Conservation (phyloP, 2,113 vertebrate species). For the Psettodes erumei region DNA sequence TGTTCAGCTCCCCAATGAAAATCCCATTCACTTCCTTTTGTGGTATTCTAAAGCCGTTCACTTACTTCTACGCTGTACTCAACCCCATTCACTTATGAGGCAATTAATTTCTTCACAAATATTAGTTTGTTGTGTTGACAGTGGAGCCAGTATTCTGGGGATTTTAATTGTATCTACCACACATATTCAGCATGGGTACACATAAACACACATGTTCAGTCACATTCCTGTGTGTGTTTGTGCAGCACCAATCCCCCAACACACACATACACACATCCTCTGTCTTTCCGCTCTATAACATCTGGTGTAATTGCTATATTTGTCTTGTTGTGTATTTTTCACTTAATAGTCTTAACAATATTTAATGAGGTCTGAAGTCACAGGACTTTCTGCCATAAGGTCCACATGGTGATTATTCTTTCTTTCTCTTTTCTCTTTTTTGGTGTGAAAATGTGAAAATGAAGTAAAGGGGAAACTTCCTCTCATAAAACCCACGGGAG, state of each 20-base stretch:
- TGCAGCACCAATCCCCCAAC: neutral
- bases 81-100: constrained; percentile 21
- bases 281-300: neutral
- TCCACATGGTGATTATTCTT: constrained; percentile 47
- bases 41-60: constrained; percentile 15
- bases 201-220: constrained; percentile 25
- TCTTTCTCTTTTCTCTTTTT: constrained; percentile 59
- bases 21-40: neutral
- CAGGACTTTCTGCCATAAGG: constrained; percentile 44
- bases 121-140: constrained; percentile 21
- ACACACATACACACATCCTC: constrained; percentile 14
- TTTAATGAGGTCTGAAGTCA: constrained; percentile 44
- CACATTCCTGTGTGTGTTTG: constrained; percentile 17
- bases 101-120: constrained; percentile 12
- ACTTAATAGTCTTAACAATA: constrained; percentile 41
- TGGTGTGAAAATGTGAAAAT: constrained; percentile 49
- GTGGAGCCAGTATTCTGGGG: neutral
- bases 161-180: neutral
- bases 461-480: constrained; percentile 12
- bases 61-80: constrained; percentile 30
- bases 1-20: constrained; percentile 29
- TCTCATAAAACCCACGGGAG: constrained; percentile 47
- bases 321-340: constrained; percentile 29
- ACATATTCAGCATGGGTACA: neutral
- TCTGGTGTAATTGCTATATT: constrained; percentile 38